Base-by-base conservation (phyloP, 1,140 invertebrate genomes). In the Dendrolimus punctatus region DNA sequence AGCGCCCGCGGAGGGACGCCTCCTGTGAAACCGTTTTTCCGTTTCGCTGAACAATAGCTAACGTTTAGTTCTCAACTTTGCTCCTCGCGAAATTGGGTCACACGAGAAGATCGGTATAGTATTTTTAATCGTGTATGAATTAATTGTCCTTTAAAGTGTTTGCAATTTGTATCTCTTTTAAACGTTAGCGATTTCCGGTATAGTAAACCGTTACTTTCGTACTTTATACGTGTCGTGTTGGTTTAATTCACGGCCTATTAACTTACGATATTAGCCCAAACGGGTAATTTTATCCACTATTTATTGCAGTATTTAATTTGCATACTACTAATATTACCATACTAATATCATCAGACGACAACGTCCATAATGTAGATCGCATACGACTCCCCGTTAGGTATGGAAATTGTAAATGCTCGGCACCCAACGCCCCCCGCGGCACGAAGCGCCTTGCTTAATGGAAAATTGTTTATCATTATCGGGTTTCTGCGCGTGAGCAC, bases 401-500 rank as follows among this genome's bases (percentile, higher is more conserved):
- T 74, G 73, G 66, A 76, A 73, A 80, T 79, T 76, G 68, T 63
- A 68, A 64, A 55, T 49, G 44, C 41, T 6, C 4, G 40, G 7
- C 7, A 61, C 62, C 53, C 56, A 53, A 57, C 57, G 51, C 57
- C 55, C 60, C 50, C 67, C 58, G 51, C 63, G 60, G 57, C 45
- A 53, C 49, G 37, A 23, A 23, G 23, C 23, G 23, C 54, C 57
- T 63, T 51, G 41, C 59, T 71, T 80, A 81, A 80, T 81, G 71
- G 75, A 76, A 78, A 79, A 79, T 76, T 75, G 69, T 76, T 77
- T 79, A 80, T 78, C 66, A 71, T 63, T 72, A 78, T 71, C 71
- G 55, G 46, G 61, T 73, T 70, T 66, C 62, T 78, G 74, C 73
- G 73, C 71, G 64, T 67, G 73, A 71, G 68, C 72, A 75, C 62